Conservation (phyloP, 2,113 vertebrate genomes). For the Cromileptes altivelis region DNA sequence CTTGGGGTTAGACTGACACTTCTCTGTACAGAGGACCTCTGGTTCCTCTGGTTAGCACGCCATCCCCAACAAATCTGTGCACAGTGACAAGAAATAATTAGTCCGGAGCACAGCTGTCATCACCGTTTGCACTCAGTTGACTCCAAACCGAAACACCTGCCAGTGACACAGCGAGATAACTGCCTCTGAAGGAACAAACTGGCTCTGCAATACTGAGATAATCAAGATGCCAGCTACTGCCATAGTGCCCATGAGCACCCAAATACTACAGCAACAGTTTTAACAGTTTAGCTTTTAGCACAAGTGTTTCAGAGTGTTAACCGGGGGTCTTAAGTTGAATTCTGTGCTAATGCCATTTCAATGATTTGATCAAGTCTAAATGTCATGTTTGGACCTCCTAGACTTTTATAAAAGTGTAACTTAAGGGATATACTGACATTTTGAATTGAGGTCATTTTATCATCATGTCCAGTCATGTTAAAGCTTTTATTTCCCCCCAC, state of each 20-base stretch:
- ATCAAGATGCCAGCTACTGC: constrained; percentile 19
- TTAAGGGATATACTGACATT: constrained; percentile 15
- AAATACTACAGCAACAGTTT: neutral
- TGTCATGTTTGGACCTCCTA: constrained; percentile 15
- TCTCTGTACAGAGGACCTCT: constrained; percentile 6
- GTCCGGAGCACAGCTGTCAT: constrained; percentile 56
- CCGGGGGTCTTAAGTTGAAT: neutral
- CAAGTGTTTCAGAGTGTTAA: neutral
- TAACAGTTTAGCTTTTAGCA: neutral
- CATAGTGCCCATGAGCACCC: constrained; percentile 8
- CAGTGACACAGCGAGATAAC: constrained; percentile 43
- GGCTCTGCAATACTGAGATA: constrained; percentile 25
- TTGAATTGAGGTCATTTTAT: constrained; percentile 13
- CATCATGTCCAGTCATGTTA: neutral
- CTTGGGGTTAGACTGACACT: constrained; percentile 29
- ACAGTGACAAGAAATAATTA: constrained; percentile 70
- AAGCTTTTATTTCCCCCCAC: neutral
- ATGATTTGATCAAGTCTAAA: constrained; percentile 37
- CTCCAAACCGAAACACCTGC: constrained; percentile 61
- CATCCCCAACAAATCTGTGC: constrained; percentile 46
- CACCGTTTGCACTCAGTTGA: constrained; percentile 63
- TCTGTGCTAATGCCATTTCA: constrained; percentile 4
- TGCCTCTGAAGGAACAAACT: constrained; percentile 30
- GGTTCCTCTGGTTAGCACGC: constrained; percentile 20
- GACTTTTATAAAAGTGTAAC: constrained; percentile 14